Evolutionary conservation across 2,888 invertebrate species (phyloP).

Genomic region (Ectemnius cavifrons): DNA sequence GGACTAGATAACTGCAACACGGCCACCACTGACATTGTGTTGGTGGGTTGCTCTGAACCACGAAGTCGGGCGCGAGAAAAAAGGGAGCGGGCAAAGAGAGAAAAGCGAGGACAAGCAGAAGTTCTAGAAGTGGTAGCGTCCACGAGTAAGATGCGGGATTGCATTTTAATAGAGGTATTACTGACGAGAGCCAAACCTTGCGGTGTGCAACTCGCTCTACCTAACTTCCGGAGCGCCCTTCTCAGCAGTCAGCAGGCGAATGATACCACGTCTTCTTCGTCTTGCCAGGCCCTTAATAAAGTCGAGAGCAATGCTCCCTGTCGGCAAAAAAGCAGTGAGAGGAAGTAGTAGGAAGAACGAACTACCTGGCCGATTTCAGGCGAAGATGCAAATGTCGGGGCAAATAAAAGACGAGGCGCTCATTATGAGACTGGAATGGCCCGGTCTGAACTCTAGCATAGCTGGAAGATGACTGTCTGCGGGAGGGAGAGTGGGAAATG

Average conservation of each 20-base stretch:
- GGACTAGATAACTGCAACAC: too few species aligned
- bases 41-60: too few species aligned
- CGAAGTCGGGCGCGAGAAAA: too few species aligned
- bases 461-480: background rate
- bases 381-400: conserved; percentile 50
- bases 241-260: background rate
- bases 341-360: background rate
- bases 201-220: background rate
- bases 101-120: conserved; percentile 25
- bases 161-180: conserved; percentile 71
- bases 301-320: background rate
- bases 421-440: conserved; percentile 47
- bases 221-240: conserved; percentile 14
- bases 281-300: conserved; percentile 54
- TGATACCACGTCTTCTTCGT: conserved; percentile 6
- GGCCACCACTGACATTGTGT: too few species aligned
- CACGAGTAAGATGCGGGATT: conserved; percentile 61
- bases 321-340: background rate
- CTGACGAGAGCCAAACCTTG: conserved; percentile 37
- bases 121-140: background rate
- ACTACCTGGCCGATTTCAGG: background rate
- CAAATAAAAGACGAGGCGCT: conserved; percentile 44
- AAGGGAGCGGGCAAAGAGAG: conserved; percentile 33
- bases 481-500: conserved; percentile 4
- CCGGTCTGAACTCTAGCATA: conserved; percentile 5